Conservation (phyloP, 2,113 vertebrate species). For the Oncorhynchus masou region DNA sequence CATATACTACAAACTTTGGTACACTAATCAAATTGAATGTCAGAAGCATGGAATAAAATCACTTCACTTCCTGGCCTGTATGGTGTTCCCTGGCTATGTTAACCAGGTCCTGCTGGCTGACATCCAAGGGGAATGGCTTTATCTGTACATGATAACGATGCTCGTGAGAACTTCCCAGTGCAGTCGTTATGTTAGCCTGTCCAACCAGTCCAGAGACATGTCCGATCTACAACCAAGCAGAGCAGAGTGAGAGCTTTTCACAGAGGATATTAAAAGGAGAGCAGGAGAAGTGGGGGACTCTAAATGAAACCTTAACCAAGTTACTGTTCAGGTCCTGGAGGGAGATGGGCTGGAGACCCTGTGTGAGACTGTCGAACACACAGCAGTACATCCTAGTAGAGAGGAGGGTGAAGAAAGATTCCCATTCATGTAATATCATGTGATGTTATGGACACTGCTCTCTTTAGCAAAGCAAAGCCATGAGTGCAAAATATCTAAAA, state of each 20-base stretch:
- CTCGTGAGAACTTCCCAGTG: constrained; percentile 53
- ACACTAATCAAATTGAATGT: neutral
- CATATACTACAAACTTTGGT: neutral
- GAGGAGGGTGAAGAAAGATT: no score
- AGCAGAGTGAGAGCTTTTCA: constrained; percentile 36
- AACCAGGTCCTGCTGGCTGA: constrained; percentile 38
- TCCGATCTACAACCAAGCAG: neutral
- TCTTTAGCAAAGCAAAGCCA: no score
- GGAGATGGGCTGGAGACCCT: neutral
- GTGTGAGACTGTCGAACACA: neutral
- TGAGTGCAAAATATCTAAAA: no score
- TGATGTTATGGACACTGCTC: no score
- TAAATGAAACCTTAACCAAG: neutral
- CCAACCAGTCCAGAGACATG: constrained; percentile 30
- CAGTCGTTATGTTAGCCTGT: constrained; percentile 36
- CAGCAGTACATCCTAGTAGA: no score
- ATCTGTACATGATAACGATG: constrained; percentile 58
- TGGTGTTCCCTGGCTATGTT: constrained; percentile 22
- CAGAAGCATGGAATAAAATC: constrained; percentile 21
- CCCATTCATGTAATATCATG: no score
- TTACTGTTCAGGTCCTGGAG: neutral
- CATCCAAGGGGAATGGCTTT: constrained; percentile 20
- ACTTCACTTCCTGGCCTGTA: neutral
- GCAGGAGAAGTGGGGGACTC: neutral
- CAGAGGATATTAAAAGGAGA: constrained; percentile 4